A percentile compares a stretch with the other conserved stretches of the same genome.
These are phyloP conservation scores for Agonopterix alstromeriana DNA, from an alignment of 2,888 invertebrate genomes.

Conservation along the genomic window DNA sequence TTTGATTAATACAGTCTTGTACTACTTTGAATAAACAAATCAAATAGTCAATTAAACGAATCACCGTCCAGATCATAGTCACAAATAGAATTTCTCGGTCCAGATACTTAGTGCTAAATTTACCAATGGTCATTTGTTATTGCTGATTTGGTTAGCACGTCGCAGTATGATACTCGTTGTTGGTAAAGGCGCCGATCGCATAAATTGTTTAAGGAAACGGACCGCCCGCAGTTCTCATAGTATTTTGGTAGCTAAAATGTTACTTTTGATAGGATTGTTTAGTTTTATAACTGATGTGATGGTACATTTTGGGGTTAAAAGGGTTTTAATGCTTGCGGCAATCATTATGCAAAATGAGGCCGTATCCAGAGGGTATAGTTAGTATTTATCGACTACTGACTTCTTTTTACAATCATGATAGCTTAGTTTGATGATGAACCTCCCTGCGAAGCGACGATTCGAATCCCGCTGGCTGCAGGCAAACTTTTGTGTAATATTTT, in stretches of 20 bases:
- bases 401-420: too few species aligned
- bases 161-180: conserved; percentile 19
- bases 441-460: too few species aligned
- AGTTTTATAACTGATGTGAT: neutral
- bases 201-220: conserved; percentile 62
- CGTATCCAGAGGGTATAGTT: too few species aligned
- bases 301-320: too few species aligned
- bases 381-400: too few species aligned
- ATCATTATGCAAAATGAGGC: too few species aligned
- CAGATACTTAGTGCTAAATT: conserved; percentile 34
- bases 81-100: conserved; percentile 43
- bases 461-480: too few species aligned
- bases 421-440: too few species aligned
- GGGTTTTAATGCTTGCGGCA: too few species aligned
- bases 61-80: conserved; percentile 49
- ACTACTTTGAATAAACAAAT: conserved; percentile 4
- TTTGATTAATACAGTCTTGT: too few species aligned
- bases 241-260: conserved; percentile 34
- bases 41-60: conserved; percentile 48
- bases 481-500: too few species aligned
- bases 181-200: conserved; percentile 51
- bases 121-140: conserved; percentile 53
- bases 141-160: conserved; percentile 50
- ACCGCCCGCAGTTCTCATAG: conserved; percentile 47
- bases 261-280: conserved; percentile 14